Conservation (phyloP, 2,888 invertebrate species). For the Uloborus plumipes region DNA sequence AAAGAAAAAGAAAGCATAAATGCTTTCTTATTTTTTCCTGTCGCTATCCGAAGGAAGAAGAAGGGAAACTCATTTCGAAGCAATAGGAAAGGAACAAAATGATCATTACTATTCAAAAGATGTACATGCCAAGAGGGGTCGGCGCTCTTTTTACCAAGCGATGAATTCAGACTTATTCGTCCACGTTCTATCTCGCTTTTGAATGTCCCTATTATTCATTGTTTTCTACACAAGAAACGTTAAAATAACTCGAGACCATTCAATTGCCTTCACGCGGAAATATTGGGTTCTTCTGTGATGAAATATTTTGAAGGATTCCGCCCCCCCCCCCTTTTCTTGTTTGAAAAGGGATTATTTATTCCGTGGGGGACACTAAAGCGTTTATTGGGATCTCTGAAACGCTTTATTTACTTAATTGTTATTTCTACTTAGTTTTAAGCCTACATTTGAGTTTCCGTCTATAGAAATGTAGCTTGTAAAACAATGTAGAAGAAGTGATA, state of each 20-base stretch:
- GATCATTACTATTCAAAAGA: conserved; percentile 54
- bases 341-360: no score
- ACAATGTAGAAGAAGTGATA: no score
- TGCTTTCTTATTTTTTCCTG: conserved; percentile 43
- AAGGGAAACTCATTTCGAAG: conserved; percentile 36
- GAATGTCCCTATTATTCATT: conserved; percentile 22
- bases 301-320: conserved; percentile 3
- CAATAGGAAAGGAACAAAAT: conserved; percentile 51
- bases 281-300: conserved; percentile 10
- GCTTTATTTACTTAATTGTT: no score
- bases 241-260: conserved; percentile 19
- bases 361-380: no score
- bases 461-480: no score
- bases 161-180: conserved; percentile 47
- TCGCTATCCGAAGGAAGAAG: conserved; percentile 12
- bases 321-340: background rate
- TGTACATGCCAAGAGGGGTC: conserved; percentile 20
- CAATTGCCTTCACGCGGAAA: conserved; percentile 22
- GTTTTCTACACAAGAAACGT: conserved; percentile 29
- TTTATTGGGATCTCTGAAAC: no score
- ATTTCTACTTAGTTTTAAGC: no score
- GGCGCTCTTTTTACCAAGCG: conserved; percentile 27
- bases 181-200: conserved; percentile 15
- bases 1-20: conserved; percentile 24
- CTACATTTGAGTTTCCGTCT: no score